phyloP scores from a whole-genome alignment of 2,797 vertebrate genomes.

The Notolepis coatsorum region DNA sequence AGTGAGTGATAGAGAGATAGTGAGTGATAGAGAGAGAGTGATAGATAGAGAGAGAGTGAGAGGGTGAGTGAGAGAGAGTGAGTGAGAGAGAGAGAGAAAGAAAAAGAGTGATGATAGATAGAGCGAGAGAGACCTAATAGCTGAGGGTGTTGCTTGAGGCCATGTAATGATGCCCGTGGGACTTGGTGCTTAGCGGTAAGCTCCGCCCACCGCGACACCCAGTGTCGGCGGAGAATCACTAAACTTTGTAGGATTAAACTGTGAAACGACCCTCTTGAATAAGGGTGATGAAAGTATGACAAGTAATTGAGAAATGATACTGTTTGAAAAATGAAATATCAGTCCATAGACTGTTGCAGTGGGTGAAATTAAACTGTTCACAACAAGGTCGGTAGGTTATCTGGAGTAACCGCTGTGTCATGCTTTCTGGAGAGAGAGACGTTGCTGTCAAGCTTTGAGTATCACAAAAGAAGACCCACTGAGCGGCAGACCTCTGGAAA shows the following conservation, averaged over 20 bases:
- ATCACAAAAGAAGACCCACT: too few species aligned
- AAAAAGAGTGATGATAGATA: not conserved
- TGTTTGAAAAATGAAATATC: constrained; percentile 23
- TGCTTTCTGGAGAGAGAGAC: not conserved
- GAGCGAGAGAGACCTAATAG: constrained; percentile 50
- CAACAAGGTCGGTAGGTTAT: too few species aligned
- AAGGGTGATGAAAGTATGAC: constrained; percentile 41
- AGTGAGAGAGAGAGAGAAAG: not conserved
- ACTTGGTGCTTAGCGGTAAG: constrained; percentile 67
- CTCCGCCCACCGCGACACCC: constrained; percentile 67
- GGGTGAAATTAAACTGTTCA: not conserved
- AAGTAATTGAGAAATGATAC: not conserved
- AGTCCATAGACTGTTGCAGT: too few species aligned
- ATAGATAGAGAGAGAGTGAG: not conserved
- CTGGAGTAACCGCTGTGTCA: too few species aligned
- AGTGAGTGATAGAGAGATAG: constrained; percentile 14
- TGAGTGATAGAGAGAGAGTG: constrained; percentile 6
- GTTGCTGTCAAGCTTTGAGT: too few species aligned
- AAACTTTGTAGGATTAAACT: constrained; percentile 61
- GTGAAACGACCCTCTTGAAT: constrained; percentile 51
- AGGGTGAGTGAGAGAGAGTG: not conserved
- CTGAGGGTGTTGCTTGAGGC: constrained; percentile 59
- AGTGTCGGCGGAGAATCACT: constrained; percentile 59
- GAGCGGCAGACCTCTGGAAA: too few species aligned
- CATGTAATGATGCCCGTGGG: constrained; percentile 66